These are phyloP conservation scores for Ianthella basta DNA, from an alignment of 37 sponge, comb jelly and placozoan genomes.

Conservation along the genomic window DNA sequence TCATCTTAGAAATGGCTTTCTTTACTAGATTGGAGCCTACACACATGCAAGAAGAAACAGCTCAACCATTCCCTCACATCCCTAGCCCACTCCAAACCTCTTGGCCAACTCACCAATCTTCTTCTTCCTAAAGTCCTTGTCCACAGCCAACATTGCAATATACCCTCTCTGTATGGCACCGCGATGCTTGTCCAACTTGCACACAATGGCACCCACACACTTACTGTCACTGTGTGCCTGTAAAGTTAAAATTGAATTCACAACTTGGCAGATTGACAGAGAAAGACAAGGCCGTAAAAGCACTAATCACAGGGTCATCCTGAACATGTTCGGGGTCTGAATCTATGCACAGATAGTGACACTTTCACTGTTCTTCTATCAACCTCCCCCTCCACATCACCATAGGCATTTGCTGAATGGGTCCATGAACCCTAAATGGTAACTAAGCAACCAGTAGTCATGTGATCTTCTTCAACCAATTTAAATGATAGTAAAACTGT, in stretches of 20 bases:
- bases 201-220: constrained; percentile 95
- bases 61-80: neutral
- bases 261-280: neutral
- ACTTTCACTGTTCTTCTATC: no score
- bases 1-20: constrained; percentile 82
- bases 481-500: neutral
- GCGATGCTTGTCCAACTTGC: constrained; percentile 82
- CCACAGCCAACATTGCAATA: constrained; percentile 98
- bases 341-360: no score
- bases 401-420: no score
- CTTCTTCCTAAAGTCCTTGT: constrained; percentile 81
- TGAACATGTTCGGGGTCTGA: no score
- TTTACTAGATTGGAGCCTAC: constrained; percentile 85
- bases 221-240: constrained; percentile 72
- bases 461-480: neutral
- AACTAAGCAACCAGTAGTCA: neutral
- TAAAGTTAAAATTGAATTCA: neutral
- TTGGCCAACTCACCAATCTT: constrained; percentile 74
- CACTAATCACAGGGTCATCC: no score
- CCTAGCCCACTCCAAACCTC: constrained; percentile 15
- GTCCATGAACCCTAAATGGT: no score
- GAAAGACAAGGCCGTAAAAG: no score
- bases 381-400: no score
- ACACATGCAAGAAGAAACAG: constrained; percentile 36
- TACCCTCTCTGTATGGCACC: constrained; percentile 80